Percentiles rank a stretch among this genome's conserved stretches.
These are phyloP conservation scores for Hiodon tergisus DNA, from an alignment of 2,113 vertebrate species.

Conservation along the genomic window DNA sequence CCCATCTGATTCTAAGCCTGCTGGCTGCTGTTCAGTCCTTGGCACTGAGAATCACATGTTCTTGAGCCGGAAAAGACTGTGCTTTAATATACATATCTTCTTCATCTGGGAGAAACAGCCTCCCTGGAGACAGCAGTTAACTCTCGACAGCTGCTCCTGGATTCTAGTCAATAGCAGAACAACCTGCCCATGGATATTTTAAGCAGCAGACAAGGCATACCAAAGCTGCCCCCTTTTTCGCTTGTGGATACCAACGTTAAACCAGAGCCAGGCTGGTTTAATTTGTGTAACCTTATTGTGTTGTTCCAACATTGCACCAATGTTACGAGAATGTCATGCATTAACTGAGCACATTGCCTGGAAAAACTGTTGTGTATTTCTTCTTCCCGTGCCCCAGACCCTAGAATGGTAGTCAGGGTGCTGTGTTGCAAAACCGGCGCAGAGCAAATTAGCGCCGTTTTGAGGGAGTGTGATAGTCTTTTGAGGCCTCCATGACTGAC, in stretches of 20 bases:
- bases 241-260: not conserved
- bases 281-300: no score
- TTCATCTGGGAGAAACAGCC: constrained; percentile 14
- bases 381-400: not conserved
- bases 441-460: not conserved
- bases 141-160: constrained; percentile 29
- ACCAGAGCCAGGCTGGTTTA: not conserved
- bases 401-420: not conserved
- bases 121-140: constrained; percentile 24
- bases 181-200: constrained; percentile 24
- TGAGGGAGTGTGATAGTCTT: not conserved
- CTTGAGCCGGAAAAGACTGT: not conserved
- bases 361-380: no score
- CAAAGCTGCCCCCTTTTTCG: not conserved
- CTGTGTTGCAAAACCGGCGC: not conserved
- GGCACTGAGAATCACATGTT: constrained; percentile 15
- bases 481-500: not conserved
- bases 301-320: no score
- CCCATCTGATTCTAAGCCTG: constrained; percentile 1
- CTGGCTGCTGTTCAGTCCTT: constrained; percentile 21
- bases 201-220: constrained; percentile 1
- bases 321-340: no score
- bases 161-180: constrained; percentile 20
- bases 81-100: constrained; percentile 17
- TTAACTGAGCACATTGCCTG: no score